Conservation (phyloP, 1,140 invertebrate species). For the Temnothorax curvispinosus region DNA sequence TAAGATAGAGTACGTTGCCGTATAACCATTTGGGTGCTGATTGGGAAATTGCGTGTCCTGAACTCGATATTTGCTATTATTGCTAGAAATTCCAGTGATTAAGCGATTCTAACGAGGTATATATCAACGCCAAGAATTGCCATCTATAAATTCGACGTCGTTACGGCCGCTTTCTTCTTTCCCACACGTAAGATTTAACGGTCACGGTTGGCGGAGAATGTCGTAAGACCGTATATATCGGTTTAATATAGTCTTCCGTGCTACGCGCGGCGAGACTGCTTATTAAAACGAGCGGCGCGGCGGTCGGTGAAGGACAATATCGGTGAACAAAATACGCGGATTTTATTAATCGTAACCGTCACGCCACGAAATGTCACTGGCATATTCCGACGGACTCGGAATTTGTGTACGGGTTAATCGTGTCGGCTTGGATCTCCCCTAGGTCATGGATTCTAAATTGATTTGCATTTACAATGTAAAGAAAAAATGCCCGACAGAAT, state of each 20-base stretch:
- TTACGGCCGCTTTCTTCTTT: slow-evolving; percentile 28
- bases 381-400: slow-evolving; percentile 10
- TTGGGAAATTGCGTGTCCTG: not conserved
- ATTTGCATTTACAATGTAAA: slow-evolving; percentile 77
- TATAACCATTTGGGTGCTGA: not conserved
- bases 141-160: slow-evolving; percentile 12
- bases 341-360: not conserved
- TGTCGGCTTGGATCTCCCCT: slow-evolving; percentile 70
- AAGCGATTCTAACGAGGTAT: slow-evolving; percentile 19
- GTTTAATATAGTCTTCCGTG: slow-evolving; percentile 24
- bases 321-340: not conserved
- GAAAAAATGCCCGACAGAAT: slow-evolving; percentile 35
- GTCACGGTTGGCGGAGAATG: slow-evolving; percentile 5
- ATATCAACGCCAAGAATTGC: not conserved
- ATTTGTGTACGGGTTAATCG: not conserved
- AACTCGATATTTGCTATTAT: no score
- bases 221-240: slow-evolving; percentile 7
- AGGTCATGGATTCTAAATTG: slow-evolving; percentile 54
- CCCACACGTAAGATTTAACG: slow-evolving; percentile 16
- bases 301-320: not conserved
- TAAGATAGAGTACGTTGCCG: not conserved
- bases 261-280: not conserved
- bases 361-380: slow-evolving; percentile 54
- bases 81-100: not conserved
- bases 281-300: not conserved